Evolutionary conservation across 1,140 invertebrate species (phyloP), one percentile per base, ranked within the genome.

Genomic region (Drosophila bocki): DNA sequence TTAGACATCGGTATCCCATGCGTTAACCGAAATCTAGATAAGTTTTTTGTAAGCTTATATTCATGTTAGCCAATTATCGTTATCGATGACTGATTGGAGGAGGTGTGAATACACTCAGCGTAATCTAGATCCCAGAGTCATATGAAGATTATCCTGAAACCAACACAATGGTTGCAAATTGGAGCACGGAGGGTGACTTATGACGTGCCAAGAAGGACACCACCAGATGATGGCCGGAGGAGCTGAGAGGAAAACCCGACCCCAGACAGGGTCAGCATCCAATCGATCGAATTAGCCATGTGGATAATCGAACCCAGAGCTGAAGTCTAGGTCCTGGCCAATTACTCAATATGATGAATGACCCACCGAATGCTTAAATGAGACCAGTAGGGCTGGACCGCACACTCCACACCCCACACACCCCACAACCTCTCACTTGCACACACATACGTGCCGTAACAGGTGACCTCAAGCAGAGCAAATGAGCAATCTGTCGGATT

Each of bases 401-500:
- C 51, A 15, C 51, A 9, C 3, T 12, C 13, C 22, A 9, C 45
- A 1, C 22, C 7, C 7, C 12, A 26, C 19, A 48, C 47, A 42
- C 42, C 54, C 9, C 32, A 39, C 37, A 26, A 13, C 26, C 29
- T 33, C 45, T n/a, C 35, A 1, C 39, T 13, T 32, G 37, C 47
- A 59, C 22, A 59, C 9, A 53, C 50, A 37, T 44, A 35, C 32
- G 15, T 22, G 29, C 41, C 47, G 61, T 77, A 77, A 68, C 75
- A 68, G 75, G 75, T 77, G 74, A 77, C 75, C 75, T 60, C 75
- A 77, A 77, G 74, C 56, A 48, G 64, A 69, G 75, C 74, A 77
- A 77, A 77, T 77, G 74, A 77, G 75, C 74, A 77, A 77, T 70
- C 63, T 69, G 75, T 69, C 56, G 62, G 74, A 68, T 77, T 68